Evolutionary conservation across 2,113 vertebrate genomes (phyloP).

Genomic region (Chelonoidis abingdonii): DNA sequence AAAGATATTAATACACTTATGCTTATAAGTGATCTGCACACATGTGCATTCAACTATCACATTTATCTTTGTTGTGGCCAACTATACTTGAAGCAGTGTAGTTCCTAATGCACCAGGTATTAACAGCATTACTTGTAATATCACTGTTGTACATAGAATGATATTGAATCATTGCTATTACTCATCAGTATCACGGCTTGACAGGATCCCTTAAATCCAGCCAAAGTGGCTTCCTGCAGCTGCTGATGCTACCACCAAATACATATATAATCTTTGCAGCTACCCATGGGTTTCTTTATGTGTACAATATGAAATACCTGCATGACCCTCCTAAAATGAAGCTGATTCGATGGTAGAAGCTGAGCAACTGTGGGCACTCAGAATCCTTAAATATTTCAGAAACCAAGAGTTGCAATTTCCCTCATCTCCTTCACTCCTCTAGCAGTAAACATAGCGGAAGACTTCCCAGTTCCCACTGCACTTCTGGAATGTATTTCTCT

Average conservation of each 20-base stretch:
- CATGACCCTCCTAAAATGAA: conserved; percentile 53
- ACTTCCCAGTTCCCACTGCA: conserved; percentile 16
- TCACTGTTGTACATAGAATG: neutral
- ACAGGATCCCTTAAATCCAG: conserved; percentile 55
- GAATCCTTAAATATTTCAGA: conserved; percentile 52
- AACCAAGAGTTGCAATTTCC: conserved; percentile 16
- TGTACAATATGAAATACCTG: conserved; percentile 45
- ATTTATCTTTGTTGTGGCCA: neutral
- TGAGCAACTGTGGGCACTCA: conserved; percentile 36
- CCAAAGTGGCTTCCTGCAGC: conserved; percentile 48
- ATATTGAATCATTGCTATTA: conserved; percentile 65
- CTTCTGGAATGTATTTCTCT: conserved; percentile 57
- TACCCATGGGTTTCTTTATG: conserved; percentile 58
- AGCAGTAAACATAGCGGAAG: neutral
- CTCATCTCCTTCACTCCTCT: conserved; percentile 43
- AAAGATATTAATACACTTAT: neutral
- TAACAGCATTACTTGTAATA: neutral
- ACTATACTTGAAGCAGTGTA: neutral
- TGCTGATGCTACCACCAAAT: conserved; percentile 47
- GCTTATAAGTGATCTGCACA: neutral
- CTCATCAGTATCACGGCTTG: conserved; percentile 49
- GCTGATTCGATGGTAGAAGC: conserved; percentile 58
- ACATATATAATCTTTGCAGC: conserved; percentile 32
- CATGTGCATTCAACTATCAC: neutral
- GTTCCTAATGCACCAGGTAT: neutral